These are phyloP conservation scores for Athene cunicularia DNA, from an alignment of 2,113 vertebrate genomes.

Conservation along the genomic window DNA sequence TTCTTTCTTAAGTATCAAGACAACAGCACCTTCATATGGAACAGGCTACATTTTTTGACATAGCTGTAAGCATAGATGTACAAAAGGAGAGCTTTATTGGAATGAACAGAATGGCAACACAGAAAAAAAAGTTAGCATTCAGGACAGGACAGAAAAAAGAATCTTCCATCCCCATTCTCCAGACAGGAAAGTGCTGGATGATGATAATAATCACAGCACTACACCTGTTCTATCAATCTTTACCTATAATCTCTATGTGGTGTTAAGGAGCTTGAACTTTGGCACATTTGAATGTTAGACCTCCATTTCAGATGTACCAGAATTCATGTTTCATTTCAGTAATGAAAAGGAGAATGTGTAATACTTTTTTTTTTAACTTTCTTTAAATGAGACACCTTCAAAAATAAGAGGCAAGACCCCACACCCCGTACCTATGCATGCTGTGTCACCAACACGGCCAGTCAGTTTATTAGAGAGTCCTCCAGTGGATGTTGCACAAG, in stretches of 20 bases:
- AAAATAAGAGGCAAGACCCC: neutral
- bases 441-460: constrained; percentile 85
- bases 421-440: constrained; percentile 78
- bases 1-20: neutral
- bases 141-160: neutral
- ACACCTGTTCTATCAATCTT: neutral
- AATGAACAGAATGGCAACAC: neutral
- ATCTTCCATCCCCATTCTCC: neutral
- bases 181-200: neutral
- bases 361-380: neutral
- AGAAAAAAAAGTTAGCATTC: neutral
- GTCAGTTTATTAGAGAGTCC: constrained; percentile 86
- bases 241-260: neutral
- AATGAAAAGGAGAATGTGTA: neutral
- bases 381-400: neutral
- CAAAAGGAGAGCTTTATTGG: neutral
- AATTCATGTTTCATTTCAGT: neutral
- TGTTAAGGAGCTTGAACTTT: neutral
- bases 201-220: neutral
- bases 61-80: neutral
- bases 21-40: neutral
- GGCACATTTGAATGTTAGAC: neutral
- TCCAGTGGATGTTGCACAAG: constrained; percentile 83
- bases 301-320: neutral
- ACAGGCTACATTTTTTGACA: neutral